A percentile compares a stretch with the other conserved stretches of the same genome.
Conservation (phyloP, 1,140 invertebrate species). For the Matsumurasca onukii region DNA sequence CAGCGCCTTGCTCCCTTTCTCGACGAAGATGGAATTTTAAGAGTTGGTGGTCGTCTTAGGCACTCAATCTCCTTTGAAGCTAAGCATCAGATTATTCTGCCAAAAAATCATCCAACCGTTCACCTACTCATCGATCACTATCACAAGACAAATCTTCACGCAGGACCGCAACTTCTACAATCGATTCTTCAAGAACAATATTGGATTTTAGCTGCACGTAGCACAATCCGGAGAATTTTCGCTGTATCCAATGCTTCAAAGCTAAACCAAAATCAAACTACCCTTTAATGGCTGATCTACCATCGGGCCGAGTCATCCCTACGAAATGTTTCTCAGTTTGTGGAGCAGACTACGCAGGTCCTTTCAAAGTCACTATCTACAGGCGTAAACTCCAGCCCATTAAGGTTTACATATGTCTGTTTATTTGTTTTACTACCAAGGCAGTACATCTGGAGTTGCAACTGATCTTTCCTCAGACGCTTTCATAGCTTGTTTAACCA, state of each 20-base stretch:
- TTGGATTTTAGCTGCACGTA: background rate
- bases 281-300: too few relatives aligned
- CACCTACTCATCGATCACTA: background rate
- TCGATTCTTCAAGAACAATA: background rate
- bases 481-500: too few relatives aligned
- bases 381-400: background rate
- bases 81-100: background rate
- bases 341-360: too few relatives aligned
- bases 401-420: background rate
- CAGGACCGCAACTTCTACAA: background rate
- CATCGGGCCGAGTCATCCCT: background rate
- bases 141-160: background rate
- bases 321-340: too few relatives aligned
- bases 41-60: background rate
- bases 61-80: background rate
- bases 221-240: background rate
- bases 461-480: background rate
- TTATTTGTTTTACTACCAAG: too few relatives aligned
- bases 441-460: background rate
- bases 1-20: background rate
- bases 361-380: background rate
- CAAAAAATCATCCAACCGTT: background rate
- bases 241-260: background rate
- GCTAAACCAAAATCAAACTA: too few relatives aligned
- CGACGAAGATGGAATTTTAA: background rate